These are phyloP conservation scores for Podarcis lilfordi DNA, from an alignment of 2,797 vertebrate species.

Conservation along the genomic window DNA sequence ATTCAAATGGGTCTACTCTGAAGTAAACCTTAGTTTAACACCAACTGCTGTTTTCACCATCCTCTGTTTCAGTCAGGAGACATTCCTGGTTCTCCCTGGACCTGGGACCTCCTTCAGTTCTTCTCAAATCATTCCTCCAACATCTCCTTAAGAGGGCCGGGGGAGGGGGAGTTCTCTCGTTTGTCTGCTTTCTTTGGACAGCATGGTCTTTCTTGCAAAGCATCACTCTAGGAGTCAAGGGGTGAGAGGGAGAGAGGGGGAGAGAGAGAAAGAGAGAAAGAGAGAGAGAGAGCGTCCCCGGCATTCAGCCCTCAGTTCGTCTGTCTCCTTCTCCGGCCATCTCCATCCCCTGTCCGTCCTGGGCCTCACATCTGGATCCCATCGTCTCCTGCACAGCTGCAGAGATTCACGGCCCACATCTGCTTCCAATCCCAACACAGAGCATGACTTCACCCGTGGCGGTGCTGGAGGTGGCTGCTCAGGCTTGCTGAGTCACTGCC, in stretches of 20 bases:
- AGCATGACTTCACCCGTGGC: slow-evolving; percentile 28
- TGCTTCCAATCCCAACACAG: slow-evolving; percentile 29
- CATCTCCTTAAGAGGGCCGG: no score
- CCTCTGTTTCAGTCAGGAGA: no score
- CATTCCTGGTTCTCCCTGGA: no score
- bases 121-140: no score
- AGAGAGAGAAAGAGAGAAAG: no score
- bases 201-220: not conserved
- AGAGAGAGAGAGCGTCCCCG: not conserved
- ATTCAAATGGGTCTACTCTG: no score
- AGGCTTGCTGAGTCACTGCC: slow-evolving; percentile 23
- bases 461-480: not conserved
- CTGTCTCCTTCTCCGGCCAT: not conserved
- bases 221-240: slow-evolving; percentile 34
- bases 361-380: slow-evolving; percentile 17
- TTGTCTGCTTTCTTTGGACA: not conserved
- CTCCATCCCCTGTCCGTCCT: not conserved
- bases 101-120: no score
- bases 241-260: slow-evolving; percentile 8
- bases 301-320: not conserved
- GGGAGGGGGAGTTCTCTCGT: no score
- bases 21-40: no score
- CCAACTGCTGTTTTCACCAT: no score
- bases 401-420: slow-evolving; percentile 13
- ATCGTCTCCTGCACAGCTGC: slow-evolving; percentile 32